Conservation (phyloP, 2,888 invertebrate genomes). For the Pecten maximus region DNA sequence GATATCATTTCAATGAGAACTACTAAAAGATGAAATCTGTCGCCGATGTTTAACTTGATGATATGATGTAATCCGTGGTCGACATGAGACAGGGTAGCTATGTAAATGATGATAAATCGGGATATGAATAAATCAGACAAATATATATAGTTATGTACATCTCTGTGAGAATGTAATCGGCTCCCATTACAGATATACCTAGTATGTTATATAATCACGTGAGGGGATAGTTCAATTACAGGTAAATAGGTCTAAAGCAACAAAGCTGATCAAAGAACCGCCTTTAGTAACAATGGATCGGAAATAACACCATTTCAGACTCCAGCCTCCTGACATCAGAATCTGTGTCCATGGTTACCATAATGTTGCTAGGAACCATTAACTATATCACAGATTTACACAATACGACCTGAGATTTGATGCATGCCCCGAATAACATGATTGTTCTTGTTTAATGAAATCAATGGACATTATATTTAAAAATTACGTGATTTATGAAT, state of each 20-base stretch:
- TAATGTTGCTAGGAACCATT: background rate
- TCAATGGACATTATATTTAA: background rate
- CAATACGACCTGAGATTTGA: background rate
- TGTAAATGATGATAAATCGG: too few relatives aligned
- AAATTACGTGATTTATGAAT: background rate
- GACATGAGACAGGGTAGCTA: background rate
- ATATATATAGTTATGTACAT: too few relatives aligned
- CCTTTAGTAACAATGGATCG: background rate
- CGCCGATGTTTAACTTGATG: background rate
- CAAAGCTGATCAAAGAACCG: background rate
- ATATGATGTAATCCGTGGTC: background rate
- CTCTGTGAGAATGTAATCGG: too few relatives aligned
- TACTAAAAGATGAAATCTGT: background rate
- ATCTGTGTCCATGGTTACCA: background rate
- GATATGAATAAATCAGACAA: too few relatives aligned
- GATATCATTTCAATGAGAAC: background rate
- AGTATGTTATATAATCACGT: too few relatives aligned
- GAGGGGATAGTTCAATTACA: background rate
- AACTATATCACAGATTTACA: background rate
- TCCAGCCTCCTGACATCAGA: background rate
- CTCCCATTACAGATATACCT: too few relatives aligned
- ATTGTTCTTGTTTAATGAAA: background rate
- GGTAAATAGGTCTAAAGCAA: background rate
- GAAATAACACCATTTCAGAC: background rate
- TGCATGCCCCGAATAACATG: background rate